A percentile compares a stretch with the other conserved stretches of the same genome.
phyloP scores from a whole-genome alignment of 2,797 vertebrate species.

The Eospalax fontanierii region DNA sequence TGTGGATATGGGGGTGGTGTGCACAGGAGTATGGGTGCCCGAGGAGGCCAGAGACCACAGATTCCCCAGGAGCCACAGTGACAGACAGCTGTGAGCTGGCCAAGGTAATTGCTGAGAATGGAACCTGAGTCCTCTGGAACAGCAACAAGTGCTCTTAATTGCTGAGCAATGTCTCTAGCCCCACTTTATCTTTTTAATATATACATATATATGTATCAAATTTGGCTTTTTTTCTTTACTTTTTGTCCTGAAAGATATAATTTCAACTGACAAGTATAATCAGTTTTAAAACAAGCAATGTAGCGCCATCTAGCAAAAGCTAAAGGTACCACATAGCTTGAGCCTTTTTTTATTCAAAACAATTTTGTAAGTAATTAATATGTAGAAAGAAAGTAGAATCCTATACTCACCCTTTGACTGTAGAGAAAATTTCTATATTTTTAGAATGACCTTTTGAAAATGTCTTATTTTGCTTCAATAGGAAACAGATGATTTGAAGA shows the following conservation, averaged over 20 bases:
- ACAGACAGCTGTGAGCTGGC: too few relatives aligned
- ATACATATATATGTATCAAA: too few relatives aligned
- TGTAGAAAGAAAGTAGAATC: slow-evolving; percentile 60
- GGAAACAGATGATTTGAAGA: slow-evolving; percentile 95
- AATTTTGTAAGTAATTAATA: slow-evolving; percentile 68
- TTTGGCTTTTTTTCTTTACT: not conserved
- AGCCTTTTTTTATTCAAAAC: slow-evolving; percentile 53
- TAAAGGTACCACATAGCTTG: slow-evolving; percentile 38
- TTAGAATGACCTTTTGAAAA: slow-evolving; percentile 44
- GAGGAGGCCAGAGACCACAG: too few relatives aligned
- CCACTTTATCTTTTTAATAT: too few relatives aligned
- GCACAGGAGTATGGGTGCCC: too few relatives aligned
- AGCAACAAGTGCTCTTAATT: too few relatives aligned
- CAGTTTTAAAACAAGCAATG: not conserved
- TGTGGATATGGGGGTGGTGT: too few relatives aligned
- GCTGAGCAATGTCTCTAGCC: too few relatives aligned
- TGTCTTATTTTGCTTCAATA: slow-evolving; percentile 85
- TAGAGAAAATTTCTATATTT: slow-evolving; percentile 55
- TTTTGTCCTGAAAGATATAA: not conserved
- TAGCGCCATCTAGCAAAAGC: slow-evolving; percentile 37
- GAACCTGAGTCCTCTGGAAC: too few relatives aligned
- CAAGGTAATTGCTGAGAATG: too few relatives aligned
- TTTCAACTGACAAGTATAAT: not conserved
- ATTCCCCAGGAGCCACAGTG: too few relatives aligned
- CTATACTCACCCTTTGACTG: slow-evolving; percentile 44